Percentiles rank a stretch among this genome's conserved stretches.
phyloP scores from a whole-genome alignment of 2,888 invertebrate genomes.

The Torymus tubicola region DNA sequence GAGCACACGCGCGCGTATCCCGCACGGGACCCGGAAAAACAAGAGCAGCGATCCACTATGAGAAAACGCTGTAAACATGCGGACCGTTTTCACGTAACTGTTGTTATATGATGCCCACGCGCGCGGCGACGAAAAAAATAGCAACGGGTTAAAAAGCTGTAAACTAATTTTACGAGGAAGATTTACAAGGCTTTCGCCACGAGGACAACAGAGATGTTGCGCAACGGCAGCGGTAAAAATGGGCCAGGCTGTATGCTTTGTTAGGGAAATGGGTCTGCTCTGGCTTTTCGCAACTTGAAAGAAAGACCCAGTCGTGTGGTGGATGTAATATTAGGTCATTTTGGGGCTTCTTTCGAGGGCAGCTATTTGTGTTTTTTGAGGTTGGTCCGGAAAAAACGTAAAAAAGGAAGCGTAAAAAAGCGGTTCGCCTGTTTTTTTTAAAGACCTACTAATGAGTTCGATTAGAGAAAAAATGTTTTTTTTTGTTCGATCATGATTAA shows the following conservation, averaged over 20 bases:
- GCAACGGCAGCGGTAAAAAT: slow-evolving; percentile 64
- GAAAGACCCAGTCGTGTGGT: not conserved
- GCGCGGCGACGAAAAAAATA: slow-evolving; percentile 24
- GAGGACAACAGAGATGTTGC: slow-evolving; percentile 58
- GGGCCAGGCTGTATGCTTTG: slow-evolving; percentile 21
- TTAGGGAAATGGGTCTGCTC: slow-evolving; percentile 39
- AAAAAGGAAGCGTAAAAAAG: no score
- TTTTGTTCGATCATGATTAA: no score
- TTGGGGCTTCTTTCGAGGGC: no score
- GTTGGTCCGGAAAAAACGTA: no score
- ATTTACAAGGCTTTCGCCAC: slow-evolving; percentile 66
- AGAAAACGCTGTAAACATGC: slow-evolving; percentile 58
- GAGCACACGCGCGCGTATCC: slow-evolving; percentile 14
- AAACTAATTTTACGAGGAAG: slow-evolving; percentile 66
- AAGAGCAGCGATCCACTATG: slow-evolving; percentile 35
- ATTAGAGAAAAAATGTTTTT: no score
- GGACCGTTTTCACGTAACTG: slow-evolving; percentile 67
- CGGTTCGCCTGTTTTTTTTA: no score
- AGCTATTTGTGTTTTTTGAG: no score
- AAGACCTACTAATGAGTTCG: no score
- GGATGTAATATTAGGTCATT: no score
- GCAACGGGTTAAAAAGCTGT: slow-evolving; percentile 67
- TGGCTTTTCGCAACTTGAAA: slow-evolving; percentile 13
- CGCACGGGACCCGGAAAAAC: slow-evolving; percentile 35
- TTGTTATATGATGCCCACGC: slow-evolving; percentile 58